Percentiles rank a stretch among this genome's conserved stretches.
phyloP scores from a whole-genome alignment of 2,113 vertebrate genomes.

The Hippocampus comes region DNA sequence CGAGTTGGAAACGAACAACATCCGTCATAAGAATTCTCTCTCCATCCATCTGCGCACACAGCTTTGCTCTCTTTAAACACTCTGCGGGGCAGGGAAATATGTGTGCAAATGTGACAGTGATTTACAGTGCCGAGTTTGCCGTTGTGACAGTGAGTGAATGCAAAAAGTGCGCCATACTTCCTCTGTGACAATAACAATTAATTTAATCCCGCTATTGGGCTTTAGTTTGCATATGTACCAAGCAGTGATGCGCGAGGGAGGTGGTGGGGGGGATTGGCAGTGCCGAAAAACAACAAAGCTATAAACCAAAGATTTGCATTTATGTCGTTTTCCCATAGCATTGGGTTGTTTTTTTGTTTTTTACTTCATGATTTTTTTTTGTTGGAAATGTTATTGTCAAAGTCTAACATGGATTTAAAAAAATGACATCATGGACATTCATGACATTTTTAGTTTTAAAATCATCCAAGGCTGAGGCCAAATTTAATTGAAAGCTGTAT shows the following conservation, averaged over 20 bases:
- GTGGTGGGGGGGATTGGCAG: slow-evolving; percentile 5
- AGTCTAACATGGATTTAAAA: no score
- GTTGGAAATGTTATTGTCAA: no score
- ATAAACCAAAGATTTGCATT: not conserved
- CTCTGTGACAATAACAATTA: slow-evolving; percentile 56
- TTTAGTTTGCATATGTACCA: slow-evolving; percentile 14
- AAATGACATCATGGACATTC: no score
- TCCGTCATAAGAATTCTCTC: slow-evolving; percentile 18
- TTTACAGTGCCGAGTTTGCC: slow-evolving; percentile 38
- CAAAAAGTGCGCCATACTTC: slow-evolving; percentile 37
- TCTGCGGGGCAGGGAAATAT: slow-evolving; percentile 14
- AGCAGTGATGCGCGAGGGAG: slow-evolving; percentile 13
- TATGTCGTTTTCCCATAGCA: not conserved
- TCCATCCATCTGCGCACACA: not conserved
- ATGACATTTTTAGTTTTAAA: no score
- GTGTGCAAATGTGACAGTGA: slow-evolving; percentile 50
- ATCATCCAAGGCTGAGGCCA: no score
- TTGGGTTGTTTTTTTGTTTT: not conserved
- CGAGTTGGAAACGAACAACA: slow-evolving; percentile 26
- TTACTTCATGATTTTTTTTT: not conserved
- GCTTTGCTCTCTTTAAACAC: slow-evolving; percentile 13
- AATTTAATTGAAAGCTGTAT: no score
- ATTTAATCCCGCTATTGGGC: slow-evolving; percentile 29
- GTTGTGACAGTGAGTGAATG: slow-evolving; percentile 44
- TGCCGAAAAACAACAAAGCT: slow-evolving; percentile 13